A percentile compares a stretch with the other conserved stretches of the same genome.
phyloP scores from a whole-genome alignment of 2,113 vertebrate species.

The Polypterus senegalus region DNA sequence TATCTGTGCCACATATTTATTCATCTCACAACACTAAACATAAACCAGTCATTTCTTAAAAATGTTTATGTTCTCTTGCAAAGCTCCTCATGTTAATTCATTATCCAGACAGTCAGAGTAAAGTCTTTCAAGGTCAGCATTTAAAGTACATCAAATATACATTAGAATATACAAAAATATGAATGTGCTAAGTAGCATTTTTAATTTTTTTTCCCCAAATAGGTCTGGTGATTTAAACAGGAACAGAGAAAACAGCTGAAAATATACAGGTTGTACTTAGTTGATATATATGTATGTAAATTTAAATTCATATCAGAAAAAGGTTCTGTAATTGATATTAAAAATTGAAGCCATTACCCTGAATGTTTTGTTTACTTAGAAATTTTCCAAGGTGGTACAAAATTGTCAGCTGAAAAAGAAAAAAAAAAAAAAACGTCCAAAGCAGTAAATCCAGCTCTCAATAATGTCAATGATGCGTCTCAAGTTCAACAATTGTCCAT shows the following conservation, averaged over 20 bases:
- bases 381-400: not conserved
- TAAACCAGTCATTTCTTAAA: slow-evolving; percentile 27
- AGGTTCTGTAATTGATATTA: too few species aligned
- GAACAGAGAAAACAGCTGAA: not conserved
- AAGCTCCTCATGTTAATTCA: slow-evolving; percentile 27
- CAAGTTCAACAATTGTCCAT: slow-evolving; percentile 96
- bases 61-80: slow-evolving; percentile 26
- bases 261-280: too few species aligned
- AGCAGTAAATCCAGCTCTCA: not conserved
- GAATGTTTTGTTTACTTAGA: not conserved
- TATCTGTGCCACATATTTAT: slow-evolving; percentile 21
- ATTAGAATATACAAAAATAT: slow-evolving; percentile 42
- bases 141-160: slow-evolving; percentile 36
- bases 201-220: slow-evolving; percentile 14
- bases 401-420: not conserved
- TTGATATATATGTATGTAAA: too few species aligned
- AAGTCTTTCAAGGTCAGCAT: slow-evolving; percentile 28
- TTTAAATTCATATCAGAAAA: too few species aligned
- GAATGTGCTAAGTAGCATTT: slow-evolving; percentile 43
- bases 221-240: slow-evolving; percentile 17
- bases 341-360: too few species aligned
- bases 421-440: not conserved
- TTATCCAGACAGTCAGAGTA: slow-evolving; percentile 22
- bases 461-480: slow-evolving; percentile 85
- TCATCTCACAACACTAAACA: slow-evolving; percentile 39